Base-by-base conservation (phyloP, 2,797 vertebrate species). In the Cyclopterus lumpus region DNA sequence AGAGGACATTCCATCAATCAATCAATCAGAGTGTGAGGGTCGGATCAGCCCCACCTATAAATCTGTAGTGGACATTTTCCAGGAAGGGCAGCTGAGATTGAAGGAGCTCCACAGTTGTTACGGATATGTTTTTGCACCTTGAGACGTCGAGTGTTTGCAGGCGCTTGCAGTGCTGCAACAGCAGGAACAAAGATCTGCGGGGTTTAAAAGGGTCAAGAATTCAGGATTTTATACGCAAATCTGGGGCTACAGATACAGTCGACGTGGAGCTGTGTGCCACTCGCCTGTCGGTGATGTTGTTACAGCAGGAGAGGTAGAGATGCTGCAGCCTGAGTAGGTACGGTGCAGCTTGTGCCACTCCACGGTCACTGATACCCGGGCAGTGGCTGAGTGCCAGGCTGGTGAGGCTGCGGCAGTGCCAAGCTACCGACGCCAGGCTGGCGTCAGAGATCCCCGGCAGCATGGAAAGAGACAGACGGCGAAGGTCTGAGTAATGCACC, bases 101-200 rank as follows among this genome's bases (percentile, higher is more conserved):
- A 28, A 97, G 91, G 59, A 59, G 85, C 61, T 95, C 95, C 48
- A 96, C 81, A 0, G 92, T 86, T 1, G 90, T 77, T 26, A 91
- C 61, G 0, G 89, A 94, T 71, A 97, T 92, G 18, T 94, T 89
- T 69, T 93, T 93, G 76, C 96, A 97, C 93, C 92, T 91, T 49
- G 95, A 95, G 69, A 97, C 79, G 67, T 97, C 96, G 32, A 97
- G 88, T 1, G 93, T 94, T 72, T 74, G 92, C 61, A 97, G 93
- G 32, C 94, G 92, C 68, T 82, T 92, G 65, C 96, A 97, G 64
- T 92, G 90, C 77, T 91, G 91, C 7, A 82, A 70, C 61, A 96
- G 91, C 14, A 93, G 78, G 18, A 83, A 86, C 92, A 97, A 80
- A 0, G 95, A 95, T 72, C 96, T 97, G 93, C 6, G 6, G 46